Conservation (phyloP, 2,113 vertebrate species). For the Pipa parva region DNA sequence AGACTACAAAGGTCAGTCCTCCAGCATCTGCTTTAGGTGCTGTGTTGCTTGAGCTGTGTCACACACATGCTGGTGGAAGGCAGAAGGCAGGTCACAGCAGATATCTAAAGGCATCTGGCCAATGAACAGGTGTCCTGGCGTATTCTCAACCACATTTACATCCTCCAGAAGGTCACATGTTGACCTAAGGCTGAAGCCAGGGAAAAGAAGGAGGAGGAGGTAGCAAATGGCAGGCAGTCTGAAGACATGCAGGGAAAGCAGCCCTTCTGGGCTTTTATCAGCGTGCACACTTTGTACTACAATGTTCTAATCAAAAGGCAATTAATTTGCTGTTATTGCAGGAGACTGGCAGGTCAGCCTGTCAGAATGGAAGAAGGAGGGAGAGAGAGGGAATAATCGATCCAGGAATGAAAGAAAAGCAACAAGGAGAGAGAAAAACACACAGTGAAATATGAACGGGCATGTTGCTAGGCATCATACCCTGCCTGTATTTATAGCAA, state of each 20-base stretch:
- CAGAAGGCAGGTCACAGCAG: constrained; percentile 23
- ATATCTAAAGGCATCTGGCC: constrained; percentile 12
- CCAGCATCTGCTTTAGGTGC: constrained; percentile 5
- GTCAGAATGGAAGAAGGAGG: constrained; percentile 23
- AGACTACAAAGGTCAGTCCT: neutral
- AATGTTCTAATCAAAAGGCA: constrained; percentile 41
- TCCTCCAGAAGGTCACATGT: constrained; percentile 12
- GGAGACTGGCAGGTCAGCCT: constrained; percentile 31
- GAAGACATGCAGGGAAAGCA: constrained; percentile 26
- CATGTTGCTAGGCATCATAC: neutral
- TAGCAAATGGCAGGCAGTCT: constrained; percentile 2
- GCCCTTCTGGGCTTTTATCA: constrained; percentile 36
- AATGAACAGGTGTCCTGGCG: constrained; percentile 29
- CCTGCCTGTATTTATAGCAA: neutral
- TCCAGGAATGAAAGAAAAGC: constrained; percentile 6
- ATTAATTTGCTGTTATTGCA: constrained; percentile 39
- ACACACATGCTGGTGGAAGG: neutral
- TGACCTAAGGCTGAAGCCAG: constrained; percentile 27
- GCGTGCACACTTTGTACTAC: constrained; percentile 39
- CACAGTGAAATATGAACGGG: constrained; percentile 23
- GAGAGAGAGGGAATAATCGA: constrained; percentile 15
- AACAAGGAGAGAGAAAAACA: constrained; percentile 31
- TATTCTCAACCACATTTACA: neutral
- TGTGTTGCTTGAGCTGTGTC: neutral
- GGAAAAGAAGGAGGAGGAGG: constrained; percentile 6